Percentiles rank a stretch among this genome's conserved stretches.
Conservation (phyloP, 2,113 vertebrate species). For the Synchiropus splendidus region DNA sequence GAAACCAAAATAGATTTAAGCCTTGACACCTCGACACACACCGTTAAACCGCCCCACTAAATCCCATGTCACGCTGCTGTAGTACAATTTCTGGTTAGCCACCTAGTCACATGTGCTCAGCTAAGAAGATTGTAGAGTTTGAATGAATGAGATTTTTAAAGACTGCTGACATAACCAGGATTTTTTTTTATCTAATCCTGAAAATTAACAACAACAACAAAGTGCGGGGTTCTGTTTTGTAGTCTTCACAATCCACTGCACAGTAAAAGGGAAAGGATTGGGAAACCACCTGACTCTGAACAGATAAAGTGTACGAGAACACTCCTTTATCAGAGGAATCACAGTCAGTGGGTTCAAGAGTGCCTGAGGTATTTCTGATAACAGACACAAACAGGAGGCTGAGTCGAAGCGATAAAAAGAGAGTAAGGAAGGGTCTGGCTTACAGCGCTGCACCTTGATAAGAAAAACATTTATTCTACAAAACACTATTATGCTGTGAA, state of each 20-base stretch:
- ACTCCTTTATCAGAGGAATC: conserved; percentile 34
- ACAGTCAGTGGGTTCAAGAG: conserved; percentile 25
- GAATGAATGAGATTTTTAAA: conserved; percentile 15
- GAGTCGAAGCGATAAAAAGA: conserved; percentile 17
- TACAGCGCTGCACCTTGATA: too few relatives aligned
- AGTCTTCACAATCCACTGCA: too few relatives aligned
- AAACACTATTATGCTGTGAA: too few relatives aligned
- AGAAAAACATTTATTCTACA: too few relatives aligned
- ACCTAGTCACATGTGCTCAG: conserved; percentile 16
- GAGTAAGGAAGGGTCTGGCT: too few relatives aligned
- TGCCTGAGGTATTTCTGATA: conserved; percentile 27
- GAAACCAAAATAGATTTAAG: conserved; percentile 48
- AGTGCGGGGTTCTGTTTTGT: too few relatives aligned
- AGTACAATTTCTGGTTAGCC: conserved; percentile 11
- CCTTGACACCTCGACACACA: conserved; percentile 3
- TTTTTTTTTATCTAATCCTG: background rate
- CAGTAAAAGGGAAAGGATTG: conserved; percentile 2
- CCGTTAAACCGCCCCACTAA: conserved; percentile 12
- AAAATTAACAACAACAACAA: background rate
- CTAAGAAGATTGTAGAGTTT: conserved; percentile 30
- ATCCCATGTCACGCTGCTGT: conserved; percentile 1
- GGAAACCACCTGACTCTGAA: background rate
- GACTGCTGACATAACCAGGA: too few relatives aligned
- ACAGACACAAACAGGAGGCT: conserved; percentile 11
- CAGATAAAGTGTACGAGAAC: conserved; percentile 8